phyloP scores from a whole-genome alignment of 2,113 vertebrate genomes.

The Aplodontia rufa region DNA sequence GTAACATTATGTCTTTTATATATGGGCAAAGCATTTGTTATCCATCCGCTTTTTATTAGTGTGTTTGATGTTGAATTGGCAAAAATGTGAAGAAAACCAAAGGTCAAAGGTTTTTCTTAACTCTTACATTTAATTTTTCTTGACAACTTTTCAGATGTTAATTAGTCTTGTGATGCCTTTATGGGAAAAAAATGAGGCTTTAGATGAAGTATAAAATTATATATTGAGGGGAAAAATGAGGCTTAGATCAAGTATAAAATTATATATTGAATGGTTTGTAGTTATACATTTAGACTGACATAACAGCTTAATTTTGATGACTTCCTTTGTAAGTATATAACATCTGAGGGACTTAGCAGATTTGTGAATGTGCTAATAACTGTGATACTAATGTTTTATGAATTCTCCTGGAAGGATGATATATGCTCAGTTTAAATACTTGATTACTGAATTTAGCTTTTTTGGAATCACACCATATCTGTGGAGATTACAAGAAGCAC shows the following conservation, averaged over 20 bases:
- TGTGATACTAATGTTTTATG: background rate
- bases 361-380: constrained; percentile 6
- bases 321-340: background rate
- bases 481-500: background rate
- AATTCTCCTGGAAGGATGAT: background rate
- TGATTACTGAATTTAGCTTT: background rate
- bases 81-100: background rate
- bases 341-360: background rate
- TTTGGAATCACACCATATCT: background rate
- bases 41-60: background rate
- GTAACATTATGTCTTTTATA: constrained; percentile 40
- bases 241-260: background rate
- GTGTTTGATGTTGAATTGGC: background rate
- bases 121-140: background rate
- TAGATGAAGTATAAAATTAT: background rate
- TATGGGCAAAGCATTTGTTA: background rate
- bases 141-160: constrained; percentile 39
- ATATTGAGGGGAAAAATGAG: no score
- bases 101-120: background rate
- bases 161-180: constrained; percentile 16
- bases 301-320: background rate
- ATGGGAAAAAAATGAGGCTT: background rate
- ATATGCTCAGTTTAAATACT: constrained; percentile 24
- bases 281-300: background rate
- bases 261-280: constrained; percentile 8